Evolutionary conservation across 2,797 vertebrate species (phyloP), one percentile per base, ranked within the genome.

Genomic region (Micropoecilia bifurca): DNA sequence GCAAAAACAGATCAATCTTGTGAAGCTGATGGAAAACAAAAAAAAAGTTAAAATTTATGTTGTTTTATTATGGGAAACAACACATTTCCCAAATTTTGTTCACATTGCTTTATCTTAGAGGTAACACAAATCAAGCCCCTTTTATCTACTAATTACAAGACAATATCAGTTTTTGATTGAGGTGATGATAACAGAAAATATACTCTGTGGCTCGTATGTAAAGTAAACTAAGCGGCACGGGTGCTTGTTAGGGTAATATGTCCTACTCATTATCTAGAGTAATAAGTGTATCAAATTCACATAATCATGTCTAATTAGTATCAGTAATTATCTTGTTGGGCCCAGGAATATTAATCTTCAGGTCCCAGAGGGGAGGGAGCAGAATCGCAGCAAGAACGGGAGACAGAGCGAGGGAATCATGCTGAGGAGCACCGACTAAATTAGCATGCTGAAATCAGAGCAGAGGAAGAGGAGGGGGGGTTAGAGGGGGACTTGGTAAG

Each of bases 231-330:
- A 95, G 92, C 93, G 92, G 94, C 93, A 93, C 93, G 91, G 93
- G 94, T 94, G 95, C 95, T 96, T 96, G 96, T 96, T 96, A 96
- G 95, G 94, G 94, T 96, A 96, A 97, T 87, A 97, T 94, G 95
- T 96, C 96, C 96, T 96, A 92, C 96, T 96, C 94, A 95, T 97
- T 97, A 97, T 95, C 96, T 96, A 93, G 95, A 97, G 97, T 97
- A 97, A 95, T 97, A 97, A 98, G 97, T 97, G 93, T 96, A 98
- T 97, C 97, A 97, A 95, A 97, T 97, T 97, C 96, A 96, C 97
- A 97, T 97, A 97, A 98, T 98, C 97, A 98, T 97, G 97, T 97
- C 97, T 98, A 98, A 98, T 98, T 98, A 98, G 97, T 98, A 97
- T 98, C 97, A 97, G 97, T 98, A 98, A 98, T 98, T 97, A 97